Base-by-base conservation (phyloP, 1,140 invertebrate species). In the Drosophila teissieri region DNA sequence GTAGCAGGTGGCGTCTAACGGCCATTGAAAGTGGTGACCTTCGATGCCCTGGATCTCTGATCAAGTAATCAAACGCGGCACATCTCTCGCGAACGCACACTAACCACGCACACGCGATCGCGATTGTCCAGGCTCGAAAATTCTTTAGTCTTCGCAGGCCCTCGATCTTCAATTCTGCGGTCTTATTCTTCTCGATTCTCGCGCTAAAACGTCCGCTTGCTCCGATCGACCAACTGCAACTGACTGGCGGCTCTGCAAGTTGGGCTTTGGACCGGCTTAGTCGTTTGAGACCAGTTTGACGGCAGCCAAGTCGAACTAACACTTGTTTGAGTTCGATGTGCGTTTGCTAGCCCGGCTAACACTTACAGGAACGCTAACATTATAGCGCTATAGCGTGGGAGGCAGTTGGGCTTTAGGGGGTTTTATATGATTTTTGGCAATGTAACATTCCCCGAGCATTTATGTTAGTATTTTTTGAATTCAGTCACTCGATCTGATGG, bases 161-260 rank as follows among this genome's bases (percentile, higher is more conserved):
- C 31, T 48, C 37, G 60, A 19, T 46, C 37, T 8, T 39, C 44
- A 44, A 2, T 36, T 58, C 49, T 37, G 52, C 48, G 60, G 48
- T 48, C 48, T 49, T 31, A 34, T 36, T 22, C 27, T 19, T 62
- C 52, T 39, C 53, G 45, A 48, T 84, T 55, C 42, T 74, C 80
- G 76, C 83, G 75, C 79, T 73, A 62, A 56, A 45, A 88, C 83
- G 83, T 88, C 83, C 79, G 72, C 60, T 86, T 75, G 62, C 74
- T 63, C 61, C 69, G 69, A 79, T 72, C 74, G 76, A 78, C 68
- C 77, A 85, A 86, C 78, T 78, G 68, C 69, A 65, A 85, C 82
- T 85, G 70, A 39, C 57, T 52, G 57, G 61, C 17, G 45, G 68
- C 75, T 86, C 83, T 79, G 83, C 83, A 86, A 86, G 79, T 76